Evolutionary conservation across 64 coral and sea anemone species (phyloP).

Genomic region (Montipora foliosa): DNA sequence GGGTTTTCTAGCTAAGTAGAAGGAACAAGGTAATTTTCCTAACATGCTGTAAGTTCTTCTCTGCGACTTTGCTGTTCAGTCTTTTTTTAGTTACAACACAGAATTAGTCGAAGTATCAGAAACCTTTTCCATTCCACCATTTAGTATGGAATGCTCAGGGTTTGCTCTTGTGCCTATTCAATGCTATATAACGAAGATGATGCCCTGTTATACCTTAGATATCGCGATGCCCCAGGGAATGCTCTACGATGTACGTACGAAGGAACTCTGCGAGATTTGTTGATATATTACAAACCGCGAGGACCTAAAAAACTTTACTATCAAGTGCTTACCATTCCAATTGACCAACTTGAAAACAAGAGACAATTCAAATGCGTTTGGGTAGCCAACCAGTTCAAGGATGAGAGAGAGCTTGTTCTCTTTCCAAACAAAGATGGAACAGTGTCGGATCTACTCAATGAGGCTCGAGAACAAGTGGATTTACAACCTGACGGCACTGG

Average conservation of each 20-base stretch:
- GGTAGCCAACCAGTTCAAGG: conserved; percentile 85
- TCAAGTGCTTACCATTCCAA: conserved; percentile 95
- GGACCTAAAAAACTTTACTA: conserved; percentile 99
- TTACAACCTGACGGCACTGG: conserved; percentile 30
- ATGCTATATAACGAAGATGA: too few relatives aligned
- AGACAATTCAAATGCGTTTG: conserved; percentile 98
- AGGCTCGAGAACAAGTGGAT: conserved; percentile 83
- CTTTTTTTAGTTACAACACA: too few relatives aligned
- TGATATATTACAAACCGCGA: conserved; percentile 97
- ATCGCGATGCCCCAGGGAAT: conserved; percentile 92
- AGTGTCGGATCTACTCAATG: conserved; percentile 83
- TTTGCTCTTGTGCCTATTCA: too few relatives aligned
- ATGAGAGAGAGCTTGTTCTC: conserved; percentile 92
- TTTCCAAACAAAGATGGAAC: conserved; percentile 94
- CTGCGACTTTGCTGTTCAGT: too few relatives aligned
- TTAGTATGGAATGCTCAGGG: too few relatives aligned
- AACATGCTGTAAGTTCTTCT: too few relatives aligned
- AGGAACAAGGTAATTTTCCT: too few relatives aligned
- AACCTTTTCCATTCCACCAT: too few relatives aligned
- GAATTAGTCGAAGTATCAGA: too few relatives aligned
- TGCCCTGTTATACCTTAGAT: conserved; percentile 23
- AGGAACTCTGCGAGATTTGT: conserved; percentile 92
- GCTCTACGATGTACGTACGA: conserved; percentile 92
- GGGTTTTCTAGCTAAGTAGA: too few relatives aligned
- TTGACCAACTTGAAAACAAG: conserved; percentile 96